Evolutionary conservation across 1,140 invertebrate genomes (phyloP).

Genomic region (Aphis gossypii): DNA sequence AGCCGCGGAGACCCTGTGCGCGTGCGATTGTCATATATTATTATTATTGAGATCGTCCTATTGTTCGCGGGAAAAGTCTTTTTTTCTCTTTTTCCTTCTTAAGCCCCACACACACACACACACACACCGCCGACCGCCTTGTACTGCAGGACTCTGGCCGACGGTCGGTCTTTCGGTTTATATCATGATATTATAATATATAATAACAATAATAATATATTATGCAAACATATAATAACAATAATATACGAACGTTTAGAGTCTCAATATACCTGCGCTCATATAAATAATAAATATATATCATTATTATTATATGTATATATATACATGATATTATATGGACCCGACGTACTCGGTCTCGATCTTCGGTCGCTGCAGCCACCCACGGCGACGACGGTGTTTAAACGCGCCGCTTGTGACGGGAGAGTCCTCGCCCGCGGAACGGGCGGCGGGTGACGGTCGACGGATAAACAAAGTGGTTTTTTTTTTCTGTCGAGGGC

Average conservation of each 20-base stretch:
- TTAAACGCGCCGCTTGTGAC: background rate
- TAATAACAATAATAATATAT: too few relatives aligned
- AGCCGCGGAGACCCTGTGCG: background rate
- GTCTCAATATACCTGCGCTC: background rate
- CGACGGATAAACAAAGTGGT: background rate
- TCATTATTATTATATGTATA: too few relatives aligned
- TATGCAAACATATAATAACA: background rate
- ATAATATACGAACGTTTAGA: background rate
- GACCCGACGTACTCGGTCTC: background rate
- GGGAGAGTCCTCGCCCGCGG: background rate
- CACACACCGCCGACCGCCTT: background rate
- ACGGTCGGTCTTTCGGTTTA: background rate
- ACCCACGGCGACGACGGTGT: slow-evolving; percentile 17
- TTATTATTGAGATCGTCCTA: background rate
- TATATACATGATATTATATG: background rate
- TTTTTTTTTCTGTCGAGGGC: background rate
- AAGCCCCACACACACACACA: background rate
- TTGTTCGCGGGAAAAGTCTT: background rate
- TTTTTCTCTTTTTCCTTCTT: background rate
- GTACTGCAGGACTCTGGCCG: background rate
- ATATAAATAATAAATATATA: background rate
- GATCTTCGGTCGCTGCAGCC: background rate
- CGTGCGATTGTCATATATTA: background rate
- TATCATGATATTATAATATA: background rate
- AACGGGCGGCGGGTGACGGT: background rate